Evolutionary conservation across 2,113 vertebrate species (phyloP).

Genomic region (Chaetodon trifascialis): DNA sequence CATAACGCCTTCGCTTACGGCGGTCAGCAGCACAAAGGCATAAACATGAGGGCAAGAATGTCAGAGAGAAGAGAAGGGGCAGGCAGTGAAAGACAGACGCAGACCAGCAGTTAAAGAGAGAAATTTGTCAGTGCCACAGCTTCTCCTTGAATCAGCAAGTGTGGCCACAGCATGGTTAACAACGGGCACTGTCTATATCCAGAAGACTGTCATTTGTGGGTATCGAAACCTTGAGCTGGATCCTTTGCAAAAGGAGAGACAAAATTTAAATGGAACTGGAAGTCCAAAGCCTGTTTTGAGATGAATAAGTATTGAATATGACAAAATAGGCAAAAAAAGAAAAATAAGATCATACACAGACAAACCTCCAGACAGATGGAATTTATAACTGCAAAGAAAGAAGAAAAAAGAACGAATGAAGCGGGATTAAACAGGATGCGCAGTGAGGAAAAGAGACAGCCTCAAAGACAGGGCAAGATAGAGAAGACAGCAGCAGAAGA

Average conservation of each 20-base stretch:
- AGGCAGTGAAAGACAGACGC: slow-evolving; percentile 19
- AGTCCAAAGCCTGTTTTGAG: slow-evolving; percentile 24
- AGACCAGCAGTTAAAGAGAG: slow-evolving; percentile 36
- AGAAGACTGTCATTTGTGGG: slow-evolving; percentile 82
- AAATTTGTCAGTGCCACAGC: slow-evolving; percentile 64
- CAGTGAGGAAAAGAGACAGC: background rate
- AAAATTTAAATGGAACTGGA: slow-evolving; percentile 45
- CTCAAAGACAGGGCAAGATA: background rate
- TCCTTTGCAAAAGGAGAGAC: slow-evolving; percentile 54
- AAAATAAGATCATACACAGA: background rate
- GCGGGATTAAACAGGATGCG: background rate
- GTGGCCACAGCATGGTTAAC: slow-evolving; percentile 74
- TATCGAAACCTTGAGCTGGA: slow-evolving; percentile 70
- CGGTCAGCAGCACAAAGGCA: background rate
- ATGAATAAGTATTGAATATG: slow-evolving; percentile 29
- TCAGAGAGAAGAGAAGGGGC: slow-evolving; percentile 27
- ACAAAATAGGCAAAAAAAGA: slow-evolving; percentile 17
- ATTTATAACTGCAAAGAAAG: slow-evolving; percentile 24
- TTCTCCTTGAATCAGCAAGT: slow-evolving; percentile 78
- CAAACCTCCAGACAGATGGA: slow-evolving; percentile 28
- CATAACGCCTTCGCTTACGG: too few relatives aligned
- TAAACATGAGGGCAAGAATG: slow-evolving; percentile 11
- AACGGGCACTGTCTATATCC: slow-evolving; percentile 81
- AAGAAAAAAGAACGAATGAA: slow-evolving; percentile 8
- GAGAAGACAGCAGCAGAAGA: background rate